These are phyloP conservation scores for Ischnus inquisitorius DNA, from an alignment of 2,888 invertebrate genomes.

Conservation along the genomic window DNA sequence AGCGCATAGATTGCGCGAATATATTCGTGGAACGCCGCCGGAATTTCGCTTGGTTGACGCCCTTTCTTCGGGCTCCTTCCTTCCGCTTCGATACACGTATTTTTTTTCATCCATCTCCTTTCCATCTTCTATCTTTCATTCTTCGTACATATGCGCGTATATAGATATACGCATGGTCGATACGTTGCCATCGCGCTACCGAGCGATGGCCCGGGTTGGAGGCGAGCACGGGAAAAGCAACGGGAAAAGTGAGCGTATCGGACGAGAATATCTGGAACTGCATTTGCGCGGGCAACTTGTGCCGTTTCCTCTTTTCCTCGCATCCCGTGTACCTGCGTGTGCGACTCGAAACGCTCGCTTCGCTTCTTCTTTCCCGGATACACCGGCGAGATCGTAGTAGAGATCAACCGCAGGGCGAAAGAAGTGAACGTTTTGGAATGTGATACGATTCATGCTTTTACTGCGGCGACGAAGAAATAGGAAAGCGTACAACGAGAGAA, in stretches of 20 bases:
- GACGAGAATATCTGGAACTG: slow-evolving; percentile 59
- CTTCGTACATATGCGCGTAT: slow-evolving; percentile 32
- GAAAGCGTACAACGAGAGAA: background rate
- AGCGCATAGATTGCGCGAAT: slow-evolving; percentile 28
- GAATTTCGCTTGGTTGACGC: slow-evolving; percentile 48
- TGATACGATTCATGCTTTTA: slow-evolving; percentile 45
- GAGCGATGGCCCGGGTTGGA: slow-evolving; percentile 21
- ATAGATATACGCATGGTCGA: background rate
- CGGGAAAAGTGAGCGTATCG: slow-evolving; percentile 58
- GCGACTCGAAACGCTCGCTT: slow-evolving; percentile 38
- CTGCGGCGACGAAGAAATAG: background rate
- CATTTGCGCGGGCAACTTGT: slow-evolving; percentile 54
- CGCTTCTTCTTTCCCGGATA: slow-evolving; percentile 16
- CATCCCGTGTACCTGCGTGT: slow-evolving; percentile 22
- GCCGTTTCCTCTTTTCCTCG: slow-evolving; percentile 36
- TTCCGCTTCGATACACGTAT: slow-evolving; percentile 29
- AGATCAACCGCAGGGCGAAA: slow-evolving; percentile 24
- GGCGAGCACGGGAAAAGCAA: slow-evolving; percentile 24
- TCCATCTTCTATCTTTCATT: slow-evolving; percentile 49
- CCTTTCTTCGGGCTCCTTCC: slow-evolving; percentile 19
- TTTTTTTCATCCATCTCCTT: slow-evolving; percentile 48
- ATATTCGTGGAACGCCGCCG: slow-evolving; percentile 44
- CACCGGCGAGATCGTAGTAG: slow-evolving; percentile 23
- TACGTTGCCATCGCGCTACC: slow-evolving; percentile 6
- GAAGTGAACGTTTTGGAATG: slow-evolving; percentile 45